Conservation (phyloP, 1,140 invertebrate genomes). For the Achroia grisella region DNA sequence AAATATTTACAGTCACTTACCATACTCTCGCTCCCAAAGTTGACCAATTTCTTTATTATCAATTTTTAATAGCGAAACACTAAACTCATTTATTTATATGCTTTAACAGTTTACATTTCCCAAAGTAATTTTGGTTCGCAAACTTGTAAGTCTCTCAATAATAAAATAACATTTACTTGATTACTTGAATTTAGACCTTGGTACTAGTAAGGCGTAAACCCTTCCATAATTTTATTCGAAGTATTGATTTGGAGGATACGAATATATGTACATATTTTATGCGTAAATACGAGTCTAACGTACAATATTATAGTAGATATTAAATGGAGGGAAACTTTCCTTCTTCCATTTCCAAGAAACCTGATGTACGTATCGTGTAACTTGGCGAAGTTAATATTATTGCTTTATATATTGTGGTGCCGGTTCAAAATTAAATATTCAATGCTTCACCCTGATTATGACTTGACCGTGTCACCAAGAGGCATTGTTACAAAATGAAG, state of each 20-base stretch:
- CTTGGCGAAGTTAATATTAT: not conserved
- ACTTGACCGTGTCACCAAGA: conserved; percentile 11
- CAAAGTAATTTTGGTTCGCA: conserved; percentile 8
- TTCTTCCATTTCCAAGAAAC: conserved; percentile 8
- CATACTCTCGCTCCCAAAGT: conserved; percentile 10
- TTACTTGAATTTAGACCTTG: conserved; percentile 8
- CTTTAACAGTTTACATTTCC: conserved; percentile 6
- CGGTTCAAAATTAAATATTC: conserved; percentile 28
- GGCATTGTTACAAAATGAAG: conserved; percentile 23
- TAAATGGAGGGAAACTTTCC: conserved; percentile 3
- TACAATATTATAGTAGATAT: not conserved
- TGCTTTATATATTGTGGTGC: too few relatives aligned
- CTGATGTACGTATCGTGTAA: conserved; percentile 1
- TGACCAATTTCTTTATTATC: conserved; percentile 5
- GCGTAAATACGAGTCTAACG: not conserved
- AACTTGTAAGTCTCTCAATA: conserved; percentile 13
- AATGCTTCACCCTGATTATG: conserved; percentile 21
- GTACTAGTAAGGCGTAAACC: not conserved
- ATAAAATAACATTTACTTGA: conserved; percentile 36
- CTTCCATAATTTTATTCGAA: too few relatives aligned
- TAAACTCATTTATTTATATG: not conserved
- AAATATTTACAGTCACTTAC: conserved; percentile 31
- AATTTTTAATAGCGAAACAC: conserved; percentile 8
- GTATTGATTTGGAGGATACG: too few relatives aligned
- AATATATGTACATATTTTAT: not conserved